These are phyloP conservation scores for Virgularia gustaviana DNA, from an alignment of 92 coral and sea anemone species.

Conservation along the genomic window DNA sequence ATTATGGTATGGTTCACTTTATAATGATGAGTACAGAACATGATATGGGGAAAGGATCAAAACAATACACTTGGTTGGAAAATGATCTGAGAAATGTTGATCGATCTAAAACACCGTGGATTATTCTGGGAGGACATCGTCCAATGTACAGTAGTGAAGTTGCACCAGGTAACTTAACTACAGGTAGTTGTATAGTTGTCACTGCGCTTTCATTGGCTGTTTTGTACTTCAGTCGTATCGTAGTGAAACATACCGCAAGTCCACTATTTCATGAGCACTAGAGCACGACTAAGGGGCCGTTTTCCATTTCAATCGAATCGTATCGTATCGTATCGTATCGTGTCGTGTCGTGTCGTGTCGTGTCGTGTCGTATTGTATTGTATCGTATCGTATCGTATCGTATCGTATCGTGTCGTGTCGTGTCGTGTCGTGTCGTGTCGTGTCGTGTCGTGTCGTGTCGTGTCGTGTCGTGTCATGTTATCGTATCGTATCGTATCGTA, in stretches of 20 bases:
- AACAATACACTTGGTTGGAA: conserved; percentile 66
- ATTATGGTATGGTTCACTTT: conserved; percentile 73
- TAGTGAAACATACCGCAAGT: too few species aligned
- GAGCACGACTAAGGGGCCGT: too few species aligned
- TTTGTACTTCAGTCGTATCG: too few species aligned
- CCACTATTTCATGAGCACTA: too few species aligned
- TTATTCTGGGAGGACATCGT: conserved; percentile 79
- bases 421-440: not conserved
- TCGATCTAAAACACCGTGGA: conserved; percentile 64
- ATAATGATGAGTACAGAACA: conserved; percentile 87
- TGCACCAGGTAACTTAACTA: conserved; percentile 47
- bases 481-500: not conserved
- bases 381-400: not conserved
- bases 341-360: not conserved
- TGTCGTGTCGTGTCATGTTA: not conserved
- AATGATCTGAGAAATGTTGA: conserved; percentile 63
- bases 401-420: not conserved
- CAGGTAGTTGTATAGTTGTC: too few species aligned
- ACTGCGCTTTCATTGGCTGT: too few species aligned
- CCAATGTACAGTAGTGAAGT: conserved; percentile 92
- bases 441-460: not conserved
- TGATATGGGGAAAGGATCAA: conserved; percentile 61
- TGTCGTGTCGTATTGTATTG: not conserved
- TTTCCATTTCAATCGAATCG: not conserved
- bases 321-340: not conserved